phyloP scores from a whole-genome alignment of 2,888 invertebrate genomes.

The Enchytraeus crypticus region DNA sequence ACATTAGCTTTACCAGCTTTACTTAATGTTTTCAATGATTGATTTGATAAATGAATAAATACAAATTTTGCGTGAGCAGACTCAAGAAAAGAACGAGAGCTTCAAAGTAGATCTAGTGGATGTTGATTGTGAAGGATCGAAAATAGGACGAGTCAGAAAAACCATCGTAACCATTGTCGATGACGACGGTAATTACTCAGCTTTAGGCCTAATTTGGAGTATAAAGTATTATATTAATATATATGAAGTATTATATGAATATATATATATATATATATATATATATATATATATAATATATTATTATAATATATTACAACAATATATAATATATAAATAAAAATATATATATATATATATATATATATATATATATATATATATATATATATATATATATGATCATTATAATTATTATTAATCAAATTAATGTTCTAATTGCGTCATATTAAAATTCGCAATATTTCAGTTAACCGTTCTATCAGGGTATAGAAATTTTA shows the following conservation, averaged over 20 bases:
- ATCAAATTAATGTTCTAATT: too few relatives aligned
- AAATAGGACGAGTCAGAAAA: conserved; percentile 53
- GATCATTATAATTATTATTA: too few relatives aligned
- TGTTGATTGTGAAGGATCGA: conserved; percentile 46
- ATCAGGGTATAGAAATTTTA: too few relatives aligned
- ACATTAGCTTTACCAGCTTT: too few relatives aligned
- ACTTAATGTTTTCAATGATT: too few relatives aligned
- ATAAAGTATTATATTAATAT: not conserved
- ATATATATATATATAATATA: not conserved
- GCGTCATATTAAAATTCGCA: too few relatives aligned
- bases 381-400: too few relatives aligned
- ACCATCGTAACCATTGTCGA: conserved; percentile 56
- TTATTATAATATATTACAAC: too few relatives aligned
- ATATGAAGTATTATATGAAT: not conserved
- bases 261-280: not conserved
- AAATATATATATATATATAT: not conserved
- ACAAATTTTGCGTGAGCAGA: too few relatives aligned
- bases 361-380: not conserved
- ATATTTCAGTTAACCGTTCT: too few relatives aligned
- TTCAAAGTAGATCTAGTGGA: conserved; percentile 54
- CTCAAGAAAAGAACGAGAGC: conserved; percentile 45
- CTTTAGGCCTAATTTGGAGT: not conserved
- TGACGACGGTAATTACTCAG: conserved; percentile 52
- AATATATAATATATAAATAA: not conserved
- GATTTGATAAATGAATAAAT: too few relatives aligned